Base-by-base conservation (phyloP, 2,797 vertebrate species). In the Darevskia mixta region DNA sequence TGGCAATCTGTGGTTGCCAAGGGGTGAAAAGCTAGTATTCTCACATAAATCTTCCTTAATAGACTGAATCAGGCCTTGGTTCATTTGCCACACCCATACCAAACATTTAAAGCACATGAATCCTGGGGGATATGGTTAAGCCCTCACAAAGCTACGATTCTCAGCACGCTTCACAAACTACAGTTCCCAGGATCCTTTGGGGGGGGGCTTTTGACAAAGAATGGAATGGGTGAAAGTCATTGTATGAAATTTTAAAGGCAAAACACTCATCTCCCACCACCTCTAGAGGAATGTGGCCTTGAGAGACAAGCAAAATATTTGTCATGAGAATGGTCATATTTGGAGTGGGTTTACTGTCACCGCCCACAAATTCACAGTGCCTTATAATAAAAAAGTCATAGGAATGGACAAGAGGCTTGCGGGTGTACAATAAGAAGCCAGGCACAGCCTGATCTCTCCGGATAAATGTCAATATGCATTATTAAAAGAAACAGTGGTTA, bases 401-500 rank as follows among this genome's bases (percentile, higher is more conserved):
- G 83, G 80, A 91, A 66, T 5, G 78, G 86, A 76, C 72, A 90
- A 79, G 58, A 90, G 43, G 69, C 91, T 90, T 25, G n/a, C 55
- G 91, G 85, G 79, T 38, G 75, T 94, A 45, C 88, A 93, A 10
- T 69, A 38, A 91, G 72, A 92, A 91, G 78, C 64, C 88, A 93
- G 92, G 41, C 64, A 79, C 81, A n/a, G 41, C 76, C 66, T 2
- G 41, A 3, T 89, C 25, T 93, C 87, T 83, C 89, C 87, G 88
- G 85, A 81, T 93, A 93, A 94, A 95, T 89, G 90, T 93, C 90
- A 3, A 89, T 96, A 92, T 94, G 86, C 93, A 95, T 95, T 95
- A 95, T 95, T 94, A 95, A 95, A 94, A 91, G 79, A 90, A 96
- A 91, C n/a, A 72, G 35, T 77, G 81, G 83, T 78, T 91, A 96